Base-by-base conservation (phyloP, 2,888 invertebrate genomes). In the Rhagonycha lutea region DNA sequence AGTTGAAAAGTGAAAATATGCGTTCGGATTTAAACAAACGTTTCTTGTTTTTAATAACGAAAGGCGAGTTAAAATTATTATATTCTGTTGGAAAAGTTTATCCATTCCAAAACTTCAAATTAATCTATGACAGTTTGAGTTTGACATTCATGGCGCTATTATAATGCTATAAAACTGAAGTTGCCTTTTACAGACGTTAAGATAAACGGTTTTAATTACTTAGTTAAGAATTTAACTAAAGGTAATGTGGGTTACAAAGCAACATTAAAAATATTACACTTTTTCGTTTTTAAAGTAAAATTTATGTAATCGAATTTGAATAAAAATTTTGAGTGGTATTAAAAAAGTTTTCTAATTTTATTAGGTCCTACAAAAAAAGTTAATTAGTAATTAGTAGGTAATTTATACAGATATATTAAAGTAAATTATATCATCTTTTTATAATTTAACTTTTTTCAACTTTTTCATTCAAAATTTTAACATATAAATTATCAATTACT, bases 151-250 rank as follows among this genome's bases (percentile, higher is more conserved):
- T 70, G 63, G 65, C 65, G 32, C 62, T 28, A 62, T 71, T 65
- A 71, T 71, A 65, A 63, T 29, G 65, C 65, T 65, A 65, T 71
- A 71, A 71, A 71, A 62, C 71, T 71, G 65, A 62, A 47, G 71
- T 70, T 62, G 71, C 23, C 65, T 65, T 65, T 65, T 65, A 28
- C 71, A 71, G 65, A 71, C 65, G 71, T 62, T 29, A 65, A 71
- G 71, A 71, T 71, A 71, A 71, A 71, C 65, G 71, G 65, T 71
- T 71, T 71, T 71, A 71, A 71, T 71, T 71, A 71, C 65, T 65
- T 65, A 71, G 65, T 65, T 65, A 71, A 71, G 71, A 71, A 71
- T 71, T 65, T 60, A 65, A 65, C 71, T 63, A 71, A 70, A 71
- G 71, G 65, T 47, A 47, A 47, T 47, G 47, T 47, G 47, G 47